Conservation (phyloP, 2,113 vertebrate species). For the Antennarius striatus region DNA sequence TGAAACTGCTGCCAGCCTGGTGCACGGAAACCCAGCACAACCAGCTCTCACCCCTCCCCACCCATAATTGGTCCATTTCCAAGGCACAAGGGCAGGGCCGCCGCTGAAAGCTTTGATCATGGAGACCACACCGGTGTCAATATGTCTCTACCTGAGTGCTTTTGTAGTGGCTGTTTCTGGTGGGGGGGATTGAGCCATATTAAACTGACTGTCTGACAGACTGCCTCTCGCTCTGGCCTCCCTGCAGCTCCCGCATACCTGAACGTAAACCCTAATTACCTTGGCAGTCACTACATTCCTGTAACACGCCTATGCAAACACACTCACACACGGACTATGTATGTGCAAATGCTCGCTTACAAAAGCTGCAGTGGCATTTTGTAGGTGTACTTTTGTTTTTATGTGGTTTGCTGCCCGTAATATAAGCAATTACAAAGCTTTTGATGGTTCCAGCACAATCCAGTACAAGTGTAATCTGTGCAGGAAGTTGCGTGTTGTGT, state of each 20-base stretch:
- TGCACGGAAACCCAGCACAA: conserved; percentile 45
- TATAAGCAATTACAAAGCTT: conserved; percentile 20
- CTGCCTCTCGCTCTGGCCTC: conserved; percentile 43
- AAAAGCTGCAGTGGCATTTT: conserved; percentile 16
- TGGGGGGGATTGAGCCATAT: conserved; percentile 56
- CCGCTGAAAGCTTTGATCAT: conserved; percentile 71
- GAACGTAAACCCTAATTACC: conserved; percentile 67
- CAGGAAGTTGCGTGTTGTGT: background rate
- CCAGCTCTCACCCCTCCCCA: conserved; percentile 42
- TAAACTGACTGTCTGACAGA: conserved; percentile 55
- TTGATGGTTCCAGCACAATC: conserved; percentile 28
- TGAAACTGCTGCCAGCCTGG: conserved; percentile 65
- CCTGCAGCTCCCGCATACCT: conserved; percentile 68
- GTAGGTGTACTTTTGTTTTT: conserved; percentile 21
- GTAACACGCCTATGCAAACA: conserved; percentile 52
- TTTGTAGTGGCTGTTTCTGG: conserved; percentile 65
- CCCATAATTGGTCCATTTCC: conserved; percentile 71
- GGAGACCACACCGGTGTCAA: conserved; percentile 65
- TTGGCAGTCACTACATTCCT: conserved; percentile 67
- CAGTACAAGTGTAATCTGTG: conserved; percentile 8
- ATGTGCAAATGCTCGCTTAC: conserved; percentile 19
- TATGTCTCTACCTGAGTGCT: conserved; percentile 68
- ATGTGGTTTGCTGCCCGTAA: conserved; percentile 45
- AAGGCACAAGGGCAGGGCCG: conserved; percentile 66
- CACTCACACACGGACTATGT: background rate